These are phyloP conservation scores for Muscicapa comitata DNA, from an alignment of 2,797 vertebrate species.

Conservation along the genomic window DNA sequence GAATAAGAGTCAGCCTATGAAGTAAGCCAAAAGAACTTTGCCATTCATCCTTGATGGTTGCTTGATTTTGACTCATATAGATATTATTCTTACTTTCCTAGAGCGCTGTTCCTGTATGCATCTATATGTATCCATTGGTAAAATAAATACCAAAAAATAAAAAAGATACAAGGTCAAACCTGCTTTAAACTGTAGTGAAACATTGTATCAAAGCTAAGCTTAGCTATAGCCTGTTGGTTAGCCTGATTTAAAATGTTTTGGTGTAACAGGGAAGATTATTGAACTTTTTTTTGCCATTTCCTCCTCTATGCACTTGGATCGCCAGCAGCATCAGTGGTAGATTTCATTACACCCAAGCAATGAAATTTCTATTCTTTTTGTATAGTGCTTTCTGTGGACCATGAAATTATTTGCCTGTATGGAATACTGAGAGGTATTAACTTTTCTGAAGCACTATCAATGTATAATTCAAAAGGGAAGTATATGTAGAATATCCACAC, in stretches of 20 bases:
- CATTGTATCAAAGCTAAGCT: background rate
- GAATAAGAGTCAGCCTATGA: background rate
- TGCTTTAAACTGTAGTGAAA: background rate
- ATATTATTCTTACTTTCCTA: background rate
- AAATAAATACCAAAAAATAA: background rate
- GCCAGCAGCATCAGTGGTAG: background rate
- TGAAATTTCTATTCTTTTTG: slow-evolving; percentile 22
- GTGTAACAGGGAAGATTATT: background rate
- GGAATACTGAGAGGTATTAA: slow-evolving; percentile 5
- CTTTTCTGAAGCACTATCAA: background rate
- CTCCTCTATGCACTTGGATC: background rate
- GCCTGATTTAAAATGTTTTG: background rate
- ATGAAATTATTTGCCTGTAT: slow-evolving; percentile 16
- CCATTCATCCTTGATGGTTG: background rate
- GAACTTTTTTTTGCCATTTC: background rate
- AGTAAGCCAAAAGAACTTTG: background rate
- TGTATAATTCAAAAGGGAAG: background rate
- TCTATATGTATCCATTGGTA: background rate
- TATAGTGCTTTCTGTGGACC: slow-evolving; percentile 10
- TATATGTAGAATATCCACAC: background rate
- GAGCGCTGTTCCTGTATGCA: background rate
- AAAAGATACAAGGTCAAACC: background rate
- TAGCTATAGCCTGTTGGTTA: background rate
- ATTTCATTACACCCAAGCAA: slow-evolving; percentile 28
- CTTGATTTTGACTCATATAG: background rate